Evolutionary conservation across 2,113 vertebrate species (phyloP), one percentile per base, ranked within the genome.

Genomic region (Capreolus pygargus): DNA sequence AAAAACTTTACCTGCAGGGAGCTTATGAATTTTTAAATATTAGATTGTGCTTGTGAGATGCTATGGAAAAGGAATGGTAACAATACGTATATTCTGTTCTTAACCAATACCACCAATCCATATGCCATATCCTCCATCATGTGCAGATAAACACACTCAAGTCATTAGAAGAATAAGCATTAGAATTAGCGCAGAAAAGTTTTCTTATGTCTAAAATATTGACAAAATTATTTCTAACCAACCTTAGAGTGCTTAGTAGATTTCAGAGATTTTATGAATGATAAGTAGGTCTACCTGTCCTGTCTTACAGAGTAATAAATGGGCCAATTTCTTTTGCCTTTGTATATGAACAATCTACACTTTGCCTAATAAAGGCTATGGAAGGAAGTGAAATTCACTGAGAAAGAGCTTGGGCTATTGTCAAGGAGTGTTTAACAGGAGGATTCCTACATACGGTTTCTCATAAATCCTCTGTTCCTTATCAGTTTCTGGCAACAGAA

Each of bases 251-350:
- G 78, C 12, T 45, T 97, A 94, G 97, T 86, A 95, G 57, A 96
- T 83, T 83, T 97, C 70, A 93, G 76, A 93, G 70, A 92, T 78
- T 92, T 85, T 98, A 93, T 91, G 61, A 97, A 93, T 97, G 82
- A 82, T 91, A 97, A 98, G 28, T 95, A 89, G 60, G 33, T 25
- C 58, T 54, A 96, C 92, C 96, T 97, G 17, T 91, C 67, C 45
- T 94, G 86, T 86, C 67, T 86, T 97, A 78, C 45, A 97, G 70
- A 60, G 39, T 86, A 95, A 93, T 94, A 89, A 97, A 88, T 36
- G 28, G 47, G 81, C 57, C 91, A 97, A 96, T 94, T 95, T 96
- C 58, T 11, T 95, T 96, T 91, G 36, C 43, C 25, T 92, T 74
- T 55, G 47, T 21, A 64, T 5, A 60, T 36, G 27, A 7, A 76